A percentile compares a stretch with the other conserved stretches of the same genome.
Conservation (phyloP, 2,888 invertebrate species). For the Dusona sp. region DNA sequence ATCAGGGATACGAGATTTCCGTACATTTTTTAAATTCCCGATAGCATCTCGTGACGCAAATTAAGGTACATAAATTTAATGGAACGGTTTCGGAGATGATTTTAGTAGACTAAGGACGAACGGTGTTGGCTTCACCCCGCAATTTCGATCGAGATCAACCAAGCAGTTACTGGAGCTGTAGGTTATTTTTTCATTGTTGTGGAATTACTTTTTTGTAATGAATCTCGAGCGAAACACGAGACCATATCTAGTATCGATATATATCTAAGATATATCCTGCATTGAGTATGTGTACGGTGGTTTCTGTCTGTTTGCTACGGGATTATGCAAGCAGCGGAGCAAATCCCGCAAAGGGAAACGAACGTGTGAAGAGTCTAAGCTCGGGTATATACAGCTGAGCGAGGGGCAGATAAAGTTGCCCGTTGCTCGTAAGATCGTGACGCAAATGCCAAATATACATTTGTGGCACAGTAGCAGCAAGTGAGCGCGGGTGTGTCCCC, state of each 20-base stretch:
- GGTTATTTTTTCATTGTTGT: not conserved
- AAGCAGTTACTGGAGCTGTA: not conserved
- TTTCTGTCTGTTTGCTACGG: constrained; percentile 8
- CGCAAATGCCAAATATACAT: constrained; percentile 72
- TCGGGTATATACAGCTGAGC: constrained; percentile 18
- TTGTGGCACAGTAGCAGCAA: constrained; percentile 46
- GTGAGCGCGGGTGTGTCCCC: constrained; percentile 5
- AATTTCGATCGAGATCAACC: not conserved
- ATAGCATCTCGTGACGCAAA: too few relatives aligned
- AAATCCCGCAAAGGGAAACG: constrained; percentile 29
- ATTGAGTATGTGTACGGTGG: constrained; percentile 4
- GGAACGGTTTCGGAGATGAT: not conserved
- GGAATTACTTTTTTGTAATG: not conserved
- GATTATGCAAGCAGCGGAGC: constrained; percentile 16
- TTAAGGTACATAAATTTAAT: too few relatives aligned
- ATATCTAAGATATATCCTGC: not conserved
- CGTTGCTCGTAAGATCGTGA: constrained; percentile 68
- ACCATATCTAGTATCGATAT: not conserved
- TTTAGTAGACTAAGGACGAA: not conserved
- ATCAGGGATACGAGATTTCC: too few relatives aligned
- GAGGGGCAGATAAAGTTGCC: constrained; percentile 42
- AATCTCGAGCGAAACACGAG: not conserved
- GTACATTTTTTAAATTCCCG: too few relatives aligned
- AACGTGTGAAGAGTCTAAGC: constrained; percentile 16
- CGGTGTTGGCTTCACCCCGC: too few relatives aligned